These are phyloP conservation scores for Sarcophaga subvicina DNA, from an alignment of 2,888 invertebrate species.

Conservation along the genomic window DNA sequence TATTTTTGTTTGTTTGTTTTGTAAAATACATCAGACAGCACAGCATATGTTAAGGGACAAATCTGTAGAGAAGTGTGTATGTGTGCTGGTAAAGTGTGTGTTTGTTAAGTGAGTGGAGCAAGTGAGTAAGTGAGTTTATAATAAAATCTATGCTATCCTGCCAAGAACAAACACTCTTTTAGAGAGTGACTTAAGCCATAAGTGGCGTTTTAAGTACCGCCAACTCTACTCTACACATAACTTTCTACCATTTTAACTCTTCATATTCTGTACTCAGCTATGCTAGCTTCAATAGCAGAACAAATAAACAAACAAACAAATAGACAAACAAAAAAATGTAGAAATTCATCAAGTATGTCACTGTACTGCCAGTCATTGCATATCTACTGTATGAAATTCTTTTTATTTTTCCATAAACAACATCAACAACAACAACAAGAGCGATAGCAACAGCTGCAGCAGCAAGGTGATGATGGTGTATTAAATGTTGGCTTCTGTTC, in stretches of 20 bases:
- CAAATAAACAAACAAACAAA: slow-evolving; percentile 38
- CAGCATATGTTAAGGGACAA: slow-evolving; percentile 36
- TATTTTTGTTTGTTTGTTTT: neutral
- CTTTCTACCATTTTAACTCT: neutral
- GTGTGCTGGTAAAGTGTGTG: neutral
- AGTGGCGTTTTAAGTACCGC: slow-evolving; percentile 64
- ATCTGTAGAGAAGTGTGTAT: neutral
- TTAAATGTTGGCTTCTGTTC: neutral
- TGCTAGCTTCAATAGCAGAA: slow-evolving; percentile 2
- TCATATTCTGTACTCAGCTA: neutral
- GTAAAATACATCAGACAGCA: neutral
- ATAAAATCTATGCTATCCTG: slow-evolving; percentile 64
- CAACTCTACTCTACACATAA: slow-evolving; percentile 32
- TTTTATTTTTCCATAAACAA: slow-evolving; percentile 8
- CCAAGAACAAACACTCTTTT: slow-evolving; percentile 62
- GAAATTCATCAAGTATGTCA: slow-evolving; percentile 64
- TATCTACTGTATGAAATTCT: neutral
- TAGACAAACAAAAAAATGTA: slow-evolving; percentile 1
- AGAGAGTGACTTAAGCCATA: slow-evolving; percentile 63
- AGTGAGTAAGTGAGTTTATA: slow-evolving; percentile 46
- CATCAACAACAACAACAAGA: neutral
- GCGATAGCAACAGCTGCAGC: neutral
- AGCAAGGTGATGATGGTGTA: neutral
- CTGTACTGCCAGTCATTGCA: slow-evolving; percentile 57
- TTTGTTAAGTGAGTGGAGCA: slow-evolving; percentile 3